Conservation (phyloP, 1,140 invertebrate genomes). For the Brachionus rotundiformis region DNA sequence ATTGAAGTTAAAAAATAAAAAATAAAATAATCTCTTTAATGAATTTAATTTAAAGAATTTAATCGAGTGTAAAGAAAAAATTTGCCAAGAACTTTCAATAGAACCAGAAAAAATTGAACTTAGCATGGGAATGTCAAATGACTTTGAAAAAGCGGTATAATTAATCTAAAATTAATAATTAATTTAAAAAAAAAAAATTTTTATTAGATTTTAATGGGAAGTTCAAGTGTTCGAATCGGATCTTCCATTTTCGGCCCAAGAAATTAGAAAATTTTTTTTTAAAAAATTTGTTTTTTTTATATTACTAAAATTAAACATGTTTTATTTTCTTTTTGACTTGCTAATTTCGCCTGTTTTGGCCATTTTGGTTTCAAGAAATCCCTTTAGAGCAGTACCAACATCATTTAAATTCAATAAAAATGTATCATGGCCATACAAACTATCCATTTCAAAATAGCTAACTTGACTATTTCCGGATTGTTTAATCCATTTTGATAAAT, state of each 20-base stretch:
- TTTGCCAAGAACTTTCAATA: slow-evolving; percentile 73
- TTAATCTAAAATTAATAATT: background rate
- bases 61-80: slow-evolving; percentile 71
- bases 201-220: slow-evolving; percentile 79
- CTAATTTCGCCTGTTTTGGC: slow-evolving; percentile 12
- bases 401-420: slow-evolving; percentile 63
- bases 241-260: slow-evolving; percentile 81
- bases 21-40: background rate
- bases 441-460: slow-evolving; percentile 63
- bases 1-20: no score
- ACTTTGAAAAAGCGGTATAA: slow-evolving; percentile 89
- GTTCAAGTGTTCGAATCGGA: slow-evolving; percentile 83
- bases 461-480: slow-evolving; percentile 60
- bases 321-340: slow-evolving; percentile 27
- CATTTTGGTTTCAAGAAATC: slow-evolving; percentile 48
- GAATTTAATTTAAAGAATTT: slow-evolving; percentile 66
- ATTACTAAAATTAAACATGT: background rate
- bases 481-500: slow-evolving; percentile 58
- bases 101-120: slow-evolving; percentile 74
- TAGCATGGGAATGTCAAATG: slow-evolving; percentile 97
- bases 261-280: background rate
- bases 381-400: slow-evolving; percentile 62
- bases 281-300: background rate
- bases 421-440: slow-evolving; percentile 64
- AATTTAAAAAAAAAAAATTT: slow-evolving; percentile 10